Evolutionary conservation across 2,888 invertebrate species (phyloP).

Genomic region (Coelopa pilipes): DNA sequence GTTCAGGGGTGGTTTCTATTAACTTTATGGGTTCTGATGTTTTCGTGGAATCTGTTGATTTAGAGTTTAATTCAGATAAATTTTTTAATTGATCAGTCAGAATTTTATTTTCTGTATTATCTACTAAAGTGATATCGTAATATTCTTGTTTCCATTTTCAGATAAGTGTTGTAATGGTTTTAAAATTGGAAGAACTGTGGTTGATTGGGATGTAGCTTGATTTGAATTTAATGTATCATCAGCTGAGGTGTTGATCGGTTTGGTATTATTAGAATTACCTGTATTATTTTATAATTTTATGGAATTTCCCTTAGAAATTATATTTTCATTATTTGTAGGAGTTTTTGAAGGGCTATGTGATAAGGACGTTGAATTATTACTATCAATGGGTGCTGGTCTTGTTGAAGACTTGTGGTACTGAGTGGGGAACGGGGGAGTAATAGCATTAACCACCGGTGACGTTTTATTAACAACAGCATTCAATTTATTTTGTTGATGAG

Average conservation of each 20-base stretch:
- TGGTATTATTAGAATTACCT: slow-evolving; percentile 22
- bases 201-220: slow-evolving; percentile 32
- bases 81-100: background rate
- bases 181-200: slow-evolving; percentile 33
- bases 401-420: slow-evolving; percentile 50
- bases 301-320: slow-evolving; percentile 48
- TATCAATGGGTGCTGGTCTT: slow-evolving; percentile 18
- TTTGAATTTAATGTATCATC: slow-evolving; percentile 14
- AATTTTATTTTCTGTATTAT: background rate
- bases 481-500: slow-evolving; percentile 53
- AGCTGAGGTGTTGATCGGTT: background rate
- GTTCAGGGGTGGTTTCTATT: too few species aligned
- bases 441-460: slow-evolving; percentile 46
- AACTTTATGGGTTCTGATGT: background rate
- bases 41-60: background rate
- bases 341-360: slow-evolving; percentile 31
- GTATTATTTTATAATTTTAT: slow-evolving; percentile 42
- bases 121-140: background rate
- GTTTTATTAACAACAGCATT: slow-evolving; percentile 44
- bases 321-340: slow-evolving; percentile 33
- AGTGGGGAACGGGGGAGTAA: slow-evolving; percentile 49
- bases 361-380: slow-evolving; percentile 29
- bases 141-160: slow-evolving; percentile 33
- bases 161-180: slow-evolving; percentile 24
- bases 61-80: background rate